phyloP scores from a whole-genome alignment of 1,140 invertebrate genomes.

The Holcopasites calliopsidis region DNA sequence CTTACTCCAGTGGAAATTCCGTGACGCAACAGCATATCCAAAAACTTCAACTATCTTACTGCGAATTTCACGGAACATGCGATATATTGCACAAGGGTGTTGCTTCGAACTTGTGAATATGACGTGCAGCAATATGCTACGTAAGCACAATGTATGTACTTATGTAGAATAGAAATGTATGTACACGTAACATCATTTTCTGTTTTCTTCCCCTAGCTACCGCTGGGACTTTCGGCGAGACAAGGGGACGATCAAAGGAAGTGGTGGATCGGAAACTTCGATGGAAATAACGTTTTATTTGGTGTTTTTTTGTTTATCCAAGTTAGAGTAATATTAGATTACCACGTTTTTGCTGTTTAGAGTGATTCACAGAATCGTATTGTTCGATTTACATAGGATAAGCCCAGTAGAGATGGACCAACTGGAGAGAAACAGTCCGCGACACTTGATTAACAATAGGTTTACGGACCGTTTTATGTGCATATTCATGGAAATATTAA shows the following conservation, averaged over 20 bases:
- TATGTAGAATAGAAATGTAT: background rate
- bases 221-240: slow-evolving; percentile 28
- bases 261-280: slow-evolving; percentile 40
- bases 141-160: background rate
- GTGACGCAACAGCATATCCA: background rate
- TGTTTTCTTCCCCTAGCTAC: background rate
- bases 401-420: no score
- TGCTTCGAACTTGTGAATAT: background rate
- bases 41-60: background rate
- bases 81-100: background rate
- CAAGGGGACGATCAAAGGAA: slow-evolving; percentile 7
- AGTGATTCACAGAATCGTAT: no score
- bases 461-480: no score
- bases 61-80: background rate
- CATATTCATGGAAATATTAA: no score
- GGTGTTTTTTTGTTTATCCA: slow-evolving; percentile 28
- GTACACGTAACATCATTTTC: background rate
- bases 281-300: slow-evolving; percentile 49
- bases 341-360: no score
- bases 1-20: background rate
- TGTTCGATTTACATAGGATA: no score
- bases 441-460: no score
- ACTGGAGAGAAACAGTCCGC: no score
- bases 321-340: background rate
- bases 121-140: background rate